Evolutionary conservation across 2,113 vertebrate genomes (phyloP).

Genomic region (Martes martes): DNA sequence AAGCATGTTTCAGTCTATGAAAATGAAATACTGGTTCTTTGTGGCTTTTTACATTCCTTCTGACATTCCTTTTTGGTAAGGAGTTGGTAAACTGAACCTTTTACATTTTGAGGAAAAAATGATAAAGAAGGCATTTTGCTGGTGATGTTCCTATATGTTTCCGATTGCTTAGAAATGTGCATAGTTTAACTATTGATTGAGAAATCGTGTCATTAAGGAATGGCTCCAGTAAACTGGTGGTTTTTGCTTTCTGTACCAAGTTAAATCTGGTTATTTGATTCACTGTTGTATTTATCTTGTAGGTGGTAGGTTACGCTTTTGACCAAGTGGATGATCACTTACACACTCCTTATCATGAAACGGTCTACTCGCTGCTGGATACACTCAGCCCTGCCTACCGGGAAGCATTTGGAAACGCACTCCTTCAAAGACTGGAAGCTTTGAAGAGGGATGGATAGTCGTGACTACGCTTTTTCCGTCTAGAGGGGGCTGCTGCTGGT

Average conservation of each 20-base stretch:
- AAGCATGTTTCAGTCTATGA: neutral
- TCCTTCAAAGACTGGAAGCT: constrained; percentile 94
- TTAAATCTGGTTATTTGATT: neutral
- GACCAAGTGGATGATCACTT: constrained; percentile 91
- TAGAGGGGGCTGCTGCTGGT: constrained; percentile 44
- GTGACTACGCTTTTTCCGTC: constrained; percentile 63
- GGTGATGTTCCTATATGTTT: neutral
- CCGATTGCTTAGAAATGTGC: neutral
- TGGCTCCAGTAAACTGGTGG: neutral
- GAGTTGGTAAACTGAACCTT: neutral
- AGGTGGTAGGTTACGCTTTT: constrained; percentile 95
- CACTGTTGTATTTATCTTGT: constrained; percentile 49
- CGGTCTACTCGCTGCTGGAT: constrained; percentile 96
- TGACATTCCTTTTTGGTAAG: neutral
- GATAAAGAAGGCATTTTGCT: neutral
- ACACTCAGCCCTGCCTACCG: constrained; percentile 96
- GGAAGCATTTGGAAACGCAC: constrained; percentile 95
- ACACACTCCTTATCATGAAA: constrained; percentile 93
- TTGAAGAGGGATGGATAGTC: constrained; percentile 90
- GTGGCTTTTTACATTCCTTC: neutral
- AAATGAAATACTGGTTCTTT: neutral
- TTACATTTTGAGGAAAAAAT: neutral
- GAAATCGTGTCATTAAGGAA: neutral
- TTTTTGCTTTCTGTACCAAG: neutral
- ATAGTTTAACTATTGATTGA: neutral